Evolutionary conservation across 2,888 invertebrate genomes (phyloP).

Genomic region (Apeira syringaria): DNA sequence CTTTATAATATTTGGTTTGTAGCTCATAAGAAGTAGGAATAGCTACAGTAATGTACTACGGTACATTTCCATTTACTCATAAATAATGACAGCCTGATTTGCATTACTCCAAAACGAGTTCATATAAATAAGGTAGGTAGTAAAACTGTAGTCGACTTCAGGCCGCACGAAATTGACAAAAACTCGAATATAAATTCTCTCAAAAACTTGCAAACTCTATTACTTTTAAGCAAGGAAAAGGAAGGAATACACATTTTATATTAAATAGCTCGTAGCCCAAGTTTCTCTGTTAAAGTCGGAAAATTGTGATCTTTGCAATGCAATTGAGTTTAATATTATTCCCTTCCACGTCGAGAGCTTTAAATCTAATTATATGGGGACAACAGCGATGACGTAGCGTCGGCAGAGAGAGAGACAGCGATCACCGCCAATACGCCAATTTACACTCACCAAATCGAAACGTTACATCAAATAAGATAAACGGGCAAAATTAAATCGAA

Average conservation of each 20-base stretch:
- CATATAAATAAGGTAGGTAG: constrained; percentile 4
- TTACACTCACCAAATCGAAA: constrained; percentile 14
- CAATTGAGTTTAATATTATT: constrained; percentile 78
- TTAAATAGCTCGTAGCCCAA: constrained; percentile 38
- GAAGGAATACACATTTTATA: constrained; percentile 27
- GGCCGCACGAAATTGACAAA: constrained; percentile 5
- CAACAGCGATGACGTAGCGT: constrained; percentile 61
- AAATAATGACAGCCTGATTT: constrained; percentile 9
- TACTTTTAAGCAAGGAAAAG: constrained; percentile 20
- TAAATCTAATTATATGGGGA: constrained; percentile 77
- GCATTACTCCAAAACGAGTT: constrained; percentile 2
- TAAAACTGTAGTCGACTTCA: constrained; percentile 5
- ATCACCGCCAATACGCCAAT: constrained; percentile 7
- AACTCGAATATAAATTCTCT: constrained; percentile 6
- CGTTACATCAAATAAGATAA: constrained; percentile 23
- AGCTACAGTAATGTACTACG: constrained; percentile 4
- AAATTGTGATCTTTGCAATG: constrained; percentile 77
- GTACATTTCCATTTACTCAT: constrained; percentile 9
- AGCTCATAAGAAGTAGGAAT: constrained; percentile 1
- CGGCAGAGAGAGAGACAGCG: constrained; percentile 42
- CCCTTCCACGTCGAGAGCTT: constrained; percentile 72
- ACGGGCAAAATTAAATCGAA: constrained; percentile 35
- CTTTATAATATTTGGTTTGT: no score
- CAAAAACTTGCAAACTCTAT: constrained; percentile 19
- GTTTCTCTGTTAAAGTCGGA: constrained; percentile 48